Conservation (phyloP, 2,797 vertebrate species). For the Sebastes taczanowskii region DNA sequence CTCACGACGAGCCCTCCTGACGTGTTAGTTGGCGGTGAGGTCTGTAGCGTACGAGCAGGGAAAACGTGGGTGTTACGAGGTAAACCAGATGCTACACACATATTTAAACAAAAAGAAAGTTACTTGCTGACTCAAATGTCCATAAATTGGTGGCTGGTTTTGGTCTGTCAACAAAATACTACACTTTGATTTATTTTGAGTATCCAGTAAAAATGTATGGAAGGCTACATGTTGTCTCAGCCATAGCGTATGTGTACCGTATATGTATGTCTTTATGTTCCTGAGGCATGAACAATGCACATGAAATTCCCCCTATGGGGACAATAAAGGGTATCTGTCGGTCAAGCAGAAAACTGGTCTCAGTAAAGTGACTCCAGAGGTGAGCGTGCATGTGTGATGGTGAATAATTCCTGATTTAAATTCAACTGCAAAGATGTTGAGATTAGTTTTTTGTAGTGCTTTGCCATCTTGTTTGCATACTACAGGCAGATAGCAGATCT, state of each 20-base stretch:
- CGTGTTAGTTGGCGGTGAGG: slow-evolving; percentile 42
- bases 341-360: not conserved
- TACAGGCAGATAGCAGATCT: slow-evolving; percentile 30
- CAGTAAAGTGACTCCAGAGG: not conserved
- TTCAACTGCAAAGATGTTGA: slow-evolving; percentile 35
- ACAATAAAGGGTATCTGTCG: not conserved
- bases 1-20: slow-evolving; percentile 37
- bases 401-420: slow-evolving; percentile 30
- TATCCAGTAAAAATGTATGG: not conserved
- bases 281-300: not conserved
- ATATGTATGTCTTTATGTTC: not conserved
- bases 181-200: slow-evolving; percentile 23
- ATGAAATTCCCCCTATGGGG: not conserved
- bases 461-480: slow-evolving; percentile 56
- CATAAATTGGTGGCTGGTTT: slow-evolving; percentile 41
- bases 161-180: slow-evolving; percentile 25
- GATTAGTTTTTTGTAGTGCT: slow-evolving; percentile 18
- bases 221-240: not conserved
- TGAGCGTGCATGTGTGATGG: not conserved
- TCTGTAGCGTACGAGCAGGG: slow-evolving; percentile 33
- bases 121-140: slow-evolving; percentile 33
- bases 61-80: slow-evolving; percentile 70
- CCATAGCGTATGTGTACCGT: not conserved
- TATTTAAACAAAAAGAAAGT: slow-evolving; percentile 41
- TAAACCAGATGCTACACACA: slow-evolving; percentile 59